phyloP scores from a whole-genome alignment of 1,140 invertebrate species.

The Calephelis virginiensis region DNA sequence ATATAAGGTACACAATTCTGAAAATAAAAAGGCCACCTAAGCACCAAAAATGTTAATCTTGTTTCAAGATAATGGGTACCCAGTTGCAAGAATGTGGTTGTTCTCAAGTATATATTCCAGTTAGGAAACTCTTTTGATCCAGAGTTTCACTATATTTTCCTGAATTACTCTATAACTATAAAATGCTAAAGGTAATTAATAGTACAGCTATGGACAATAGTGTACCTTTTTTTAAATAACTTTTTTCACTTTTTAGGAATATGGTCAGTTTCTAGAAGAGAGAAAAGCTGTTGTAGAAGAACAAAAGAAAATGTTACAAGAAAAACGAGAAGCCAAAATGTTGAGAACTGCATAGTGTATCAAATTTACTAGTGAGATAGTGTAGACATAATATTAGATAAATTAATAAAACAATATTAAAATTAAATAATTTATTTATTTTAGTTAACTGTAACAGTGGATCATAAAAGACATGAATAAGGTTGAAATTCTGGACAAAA shows the following conservation, averaged over 20 bases:
- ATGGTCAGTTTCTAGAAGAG: conserved; percentile 90
- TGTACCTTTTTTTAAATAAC: background rate
- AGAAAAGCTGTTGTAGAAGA: conserved; percentile 85
- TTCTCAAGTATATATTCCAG: too few relatives aligned
- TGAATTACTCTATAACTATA: too few relatives aligned
- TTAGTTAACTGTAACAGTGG: background rate
- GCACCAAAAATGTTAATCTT: too few relatives aligned
- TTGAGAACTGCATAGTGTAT: conserved; percentile 83
- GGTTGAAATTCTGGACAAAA: conserved; percentile 6
- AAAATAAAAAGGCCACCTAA: too few relatives aligned
- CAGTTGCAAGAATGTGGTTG: too few relatives aligned
- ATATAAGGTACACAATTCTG: too few relatives aligned
- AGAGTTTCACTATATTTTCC: too few relatives aligned
- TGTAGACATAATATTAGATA: background rate
- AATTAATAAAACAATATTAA: background rate
- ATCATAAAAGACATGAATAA: background rate
- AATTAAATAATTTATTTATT: conserved; percentile 9
- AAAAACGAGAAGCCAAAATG: conserved; percentile 95
- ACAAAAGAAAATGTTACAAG: conserved; percentile 89
- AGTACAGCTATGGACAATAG: too few relatives aligned
- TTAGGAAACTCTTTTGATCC: too few relatives aligned
- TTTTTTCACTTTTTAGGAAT: conserved; percentile 80
- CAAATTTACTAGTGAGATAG: background rate
- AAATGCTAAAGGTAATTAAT: too few relatives aligned
- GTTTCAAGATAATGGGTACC: too few relatives aligned